Base-by-base conservation (phyloP, 2,888 invertebrate genomes). In the Drosophila fungiperda region DNA sequence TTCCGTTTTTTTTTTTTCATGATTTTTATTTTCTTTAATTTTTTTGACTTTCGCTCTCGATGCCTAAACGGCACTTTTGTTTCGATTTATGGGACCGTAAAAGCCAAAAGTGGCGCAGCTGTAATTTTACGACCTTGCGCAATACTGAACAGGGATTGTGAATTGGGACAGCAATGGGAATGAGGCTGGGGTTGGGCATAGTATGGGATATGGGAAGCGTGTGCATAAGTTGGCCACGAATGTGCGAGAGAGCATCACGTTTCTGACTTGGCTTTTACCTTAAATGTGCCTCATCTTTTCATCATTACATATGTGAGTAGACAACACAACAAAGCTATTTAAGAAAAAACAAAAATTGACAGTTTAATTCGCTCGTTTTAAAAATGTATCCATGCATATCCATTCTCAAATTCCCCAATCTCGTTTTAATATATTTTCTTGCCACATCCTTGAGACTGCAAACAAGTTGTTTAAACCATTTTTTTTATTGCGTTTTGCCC, bases 81-180 rank as follows among this genome's bases (percentile, higher is more conserved):
- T 86, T 82, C 83, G 83, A 86, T 85, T 86, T 86, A 85, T 83
- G 84, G 75, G 73, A 70, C 86, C 82, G 80, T 85, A 86, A 86
- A 85, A 84, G 75, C 77, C 78, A 76, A 84, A 84, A 83, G 84
- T 84, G 82, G 73, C 78, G 73, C 82, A 80, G 83, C 75, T 82
- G 83, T 82, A 82, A 78, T 84, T 84, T 83, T 78, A 83, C 78
- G 82, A 78, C 71, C 65, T 77, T 66, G 78, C 75, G 70, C 71
- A 69, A 74, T 53, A 58, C 64, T 33, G 65, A 45, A 48, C 40
- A n/a, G 40, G 67, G 61, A 55, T 42, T 49, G 35, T 12, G 23
- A 20, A 38, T n/a, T 40, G 29, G 48, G 42, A 9, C 23, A 7
- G 11, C 20, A 4, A 23, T 15, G 11, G 48, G n/a, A 2, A 45